Evolutionary conservation across 2,113 vertebrate species (phyloP), one percentile per base, ranked within the genome.

Genomic region (Elachura formosa): DNA sequence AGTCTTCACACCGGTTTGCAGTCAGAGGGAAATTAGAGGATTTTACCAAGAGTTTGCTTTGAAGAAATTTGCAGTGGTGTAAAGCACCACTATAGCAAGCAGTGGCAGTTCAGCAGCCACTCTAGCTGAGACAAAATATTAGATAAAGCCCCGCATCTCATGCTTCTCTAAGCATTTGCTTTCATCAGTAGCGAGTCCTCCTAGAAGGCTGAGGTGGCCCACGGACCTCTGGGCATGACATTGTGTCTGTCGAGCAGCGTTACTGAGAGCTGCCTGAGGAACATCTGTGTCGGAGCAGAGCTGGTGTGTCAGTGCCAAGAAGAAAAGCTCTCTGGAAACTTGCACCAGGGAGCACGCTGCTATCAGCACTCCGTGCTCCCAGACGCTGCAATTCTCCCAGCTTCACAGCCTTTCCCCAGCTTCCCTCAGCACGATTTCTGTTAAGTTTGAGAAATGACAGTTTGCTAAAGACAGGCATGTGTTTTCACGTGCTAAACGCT

Each of bases 81-180:
- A 88, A 94, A 97, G 95, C 79, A 95, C 93, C 31, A 36, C 76
- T 67, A 66, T 38, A 63, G 61, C 34, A 62, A 71, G 82, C 91
- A 20, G 54, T 41, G 94, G 85, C 41, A 38, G 96, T 67, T 77
- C 81, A 95, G 81, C 87, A 86, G 95, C 94, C 89, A 90, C 97
- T 90, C 79, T 14, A 87, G 93, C 95, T 73, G 96, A 97, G 94
- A 89, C 28, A 90, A 89, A 97, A 94, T 23, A 89, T 58, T 72
- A 97, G 86, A 52, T 66, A 71, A 92, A 96, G 96, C 94, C 96
- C 89, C 10, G 61, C 87, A 96, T 97, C 79, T 97, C 95, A 94
- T 96, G 96, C 97, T 97, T 98, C 94, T 94, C 85, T 96, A 85
- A 82, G 93, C 93, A 86, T 89, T 98, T 93, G 96, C 97, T 98